A percentile compares a stretch with the other conserved stretches of the same genome.
These are phyloP conservation scores for Halichondria panicea DNA, from an alignment of 37 sponge, comb jelly and placozoan species.

Conservation along the genomic window DNA sequence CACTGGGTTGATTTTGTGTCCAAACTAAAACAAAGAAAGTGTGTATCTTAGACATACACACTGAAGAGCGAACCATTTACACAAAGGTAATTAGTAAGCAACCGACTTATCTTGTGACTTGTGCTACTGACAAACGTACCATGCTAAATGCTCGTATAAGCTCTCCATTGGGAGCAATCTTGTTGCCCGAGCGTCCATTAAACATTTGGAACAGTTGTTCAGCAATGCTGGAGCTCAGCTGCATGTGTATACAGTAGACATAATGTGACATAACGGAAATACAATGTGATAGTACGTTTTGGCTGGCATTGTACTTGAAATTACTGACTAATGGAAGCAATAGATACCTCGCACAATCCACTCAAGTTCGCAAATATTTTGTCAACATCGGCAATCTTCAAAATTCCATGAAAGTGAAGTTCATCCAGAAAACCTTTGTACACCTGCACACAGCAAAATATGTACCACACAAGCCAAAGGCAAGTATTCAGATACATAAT, in stretches of 20 bases:
- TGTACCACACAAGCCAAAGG: neutral
- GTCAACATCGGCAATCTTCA: conserved; percentile 30
- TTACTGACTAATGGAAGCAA: neutral
- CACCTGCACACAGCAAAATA: conserved; percentile 19
- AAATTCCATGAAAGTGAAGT: conserved; percentile 45
- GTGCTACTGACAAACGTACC: conserved; percentile 6
- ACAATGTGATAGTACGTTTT: too few species aligned
- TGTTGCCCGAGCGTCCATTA: conserved; percentile 4
- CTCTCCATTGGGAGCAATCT: conserved; percentile 28
- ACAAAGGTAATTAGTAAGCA: neutral
- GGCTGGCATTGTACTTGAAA: neutral
- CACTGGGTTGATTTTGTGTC: conserved; percentile 63
- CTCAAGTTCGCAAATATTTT: conserved; percentile 60
- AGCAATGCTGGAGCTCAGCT: conserved; percentile 37
- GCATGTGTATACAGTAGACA: neutral
- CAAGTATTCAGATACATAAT: too few species aligned
- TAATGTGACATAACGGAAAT: too few species aligned
- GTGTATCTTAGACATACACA: neutral
- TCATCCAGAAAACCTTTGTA: conserved; percentile 57
- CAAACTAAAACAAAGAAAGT: conserved; percentile 35
- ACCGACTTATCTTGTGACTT: too few species aligned
- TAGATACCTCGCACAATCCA: conserved; percentile 42
- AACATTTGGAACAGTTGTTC: conserved; percentile 44
- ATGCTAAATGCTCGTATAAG: conserved; percentile 52
- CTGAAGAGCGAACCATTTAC: neutral